Evolutionary conservation across 2,888 invertebrate genomes (phyloP), one percentile per base, ranked within the genome.

Genomic region (Philonicus albiceps): DNA sequence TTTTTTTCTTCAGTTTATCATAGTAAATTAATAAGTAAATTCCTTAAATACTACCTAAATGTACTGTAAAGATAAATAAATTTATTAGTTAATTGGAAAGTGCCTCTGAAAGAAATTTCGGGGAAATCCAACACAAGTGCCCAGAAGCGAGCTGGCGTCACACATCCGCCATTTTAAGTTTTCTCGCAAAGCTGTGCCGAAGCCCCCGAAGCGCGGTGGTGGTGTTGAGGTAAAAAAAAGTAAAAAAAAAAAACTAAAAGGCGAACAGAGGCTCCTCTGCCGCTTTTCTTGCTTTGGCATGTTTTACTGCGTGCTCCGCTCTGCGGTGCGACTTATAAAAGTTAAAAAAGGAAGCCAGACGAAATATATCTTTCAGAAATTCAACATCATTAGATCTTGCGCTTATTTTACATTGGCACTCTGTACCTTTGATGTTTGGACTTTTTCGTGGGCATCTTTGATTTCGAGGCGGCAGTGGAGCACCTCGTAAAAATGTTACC

Each of bases 141-240:
- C 49, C 73, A 31, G 27, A 85, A 85, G 19, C 34, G 73, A 76
- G 87, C 86, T 87, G 87, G 87, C 87, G 87, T 87, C 87, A 87
- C 84, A 86, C 30, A 43, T 83, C 87, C 86, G 87, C 87, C 87
- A 87, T 87, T 87, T 87, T 87, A 81, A 87, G 64, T 83, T 84
- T 73, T 40, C 73, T 76, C 64, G 37, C 40, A 86, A 76, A 75
- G 76, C 76, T 75, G 34, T 85, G 64, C 64, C 64, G 19, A 64
- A 27, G 27, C 11, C 64, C 22, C 64, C 22, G 64, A 22, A 27
- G 22, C 64, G 64, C 64, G 64, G 27, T 27, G 11, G 49, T 53
- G n/a, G 40, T 40, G 31, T 31, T n/a, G n/a, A n/a, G n/a, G 31
- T 31, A 31, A 40, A 40, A 40, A 40, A 11, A n/a, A n/a, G n/a